These are phyloP conservation scores for Uloborus plumipes DNA, from an alignment of 2,888 invertebrate species.

Conservation along the genomic window DNA sequence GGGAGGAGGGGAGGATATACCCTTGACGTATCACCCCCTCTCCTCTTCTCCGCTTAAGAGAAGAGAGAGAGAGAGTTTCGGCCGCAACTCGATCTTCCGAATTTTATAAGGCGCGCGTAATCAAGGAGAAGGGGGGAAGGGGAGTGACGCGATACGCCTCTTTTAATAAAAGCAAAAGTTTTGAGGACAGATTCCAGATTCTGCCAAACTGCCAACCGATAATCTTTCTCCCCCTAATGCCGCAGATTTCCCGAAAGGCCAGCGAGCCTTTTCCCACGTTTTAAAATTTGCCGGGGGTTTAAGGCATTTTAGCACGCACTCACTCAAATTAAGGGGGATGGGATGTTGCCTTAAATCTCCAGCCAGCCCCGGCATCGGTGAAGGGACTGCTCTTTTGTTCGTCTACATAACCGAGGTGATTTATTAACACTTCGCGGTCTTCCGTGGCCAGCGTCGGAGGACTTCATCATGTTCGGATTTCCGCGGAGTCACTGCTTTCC, in stretches of 20 bases:
- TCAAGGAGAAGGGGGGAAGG: background rate
- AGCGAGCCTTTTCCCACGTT: background rate
- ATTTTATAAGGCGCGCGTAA: constrained; percentile 32
- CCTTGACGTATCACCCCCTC: constrained; percentile 35
- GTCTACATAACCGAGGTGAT: too few species aligned
- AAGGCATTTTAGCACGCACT: constrained; percentile 3
- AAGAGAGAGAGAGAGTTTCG: constrained; percentile 26
- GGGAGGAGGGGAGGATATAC: constrained; percentile 5
- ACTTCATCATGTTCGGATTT: too few species aligned
- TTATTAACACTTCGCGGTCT: too few species aligned
- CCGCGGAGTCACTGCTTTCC: too few species aligned
- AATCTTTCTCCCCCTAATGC: constrained; percentile 48
- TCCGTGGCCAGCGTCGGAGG: too few species aligned
- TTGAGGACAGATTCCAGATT: constrained; percentile 54
- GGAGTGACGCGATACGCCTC: constrained; percentile 32
- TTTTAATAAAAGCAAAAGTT: constrained; percentile 61
- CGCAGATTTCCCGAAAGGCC: constrained; percentile 42
- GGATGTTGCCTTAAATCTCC: too few species aligned
- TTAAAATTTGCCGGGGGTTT: background rate
- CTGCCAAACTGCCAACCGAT: constrained; percentile 42
- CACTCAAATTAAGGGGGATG: too few species aligned
- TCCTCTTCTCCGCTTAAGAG: constrained; percentile 31
- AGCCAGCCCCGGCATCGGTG: too few species aligned
- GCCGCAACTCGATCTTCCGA: constrained; percentile 50
- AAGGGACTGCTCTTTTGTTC: too few species aligned